phyloP scores from a whole-genome alignment of 2,797 vertebrate genomes.

The Siniperca scherzeri region DNA sequence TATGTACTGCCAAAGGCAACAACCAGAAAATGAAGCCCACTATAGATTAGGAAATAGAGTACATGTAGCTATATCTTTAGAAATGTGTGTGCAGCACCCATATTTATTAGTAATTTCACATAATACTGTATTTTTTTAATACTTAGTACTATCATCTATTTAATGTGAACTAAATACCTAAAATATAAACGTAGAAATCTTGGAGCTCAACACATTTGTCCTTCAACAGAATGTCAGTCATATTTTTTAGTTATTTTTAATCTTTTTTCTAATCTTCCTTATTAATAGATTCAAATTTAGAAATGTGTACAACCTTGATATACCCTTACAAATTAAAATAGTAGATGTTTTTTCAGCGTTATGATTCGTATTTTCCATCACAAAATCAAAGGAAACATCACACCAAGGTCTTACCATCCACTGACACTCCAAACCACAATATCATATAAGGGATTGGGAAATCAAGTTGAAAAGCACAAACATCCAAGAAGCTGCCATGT shows the following conservation, averaged over 20 bases:
- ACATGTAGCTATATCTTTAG: neutral
- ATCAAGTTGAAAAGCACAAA: conserved; percentile 49
- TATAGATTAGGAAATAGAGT: neutral
- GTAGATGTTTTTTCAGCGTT: neutral
- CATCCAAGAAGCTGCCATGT: conserved; percentile 21
- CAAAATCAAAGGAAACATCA: neutral
- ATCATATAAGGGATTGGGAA: neutral
- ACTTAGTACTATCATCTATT: neutral
- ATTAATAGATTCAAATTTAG: neutral
- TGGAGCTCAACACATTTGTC: neutral
- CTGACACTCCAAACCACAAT: neutral
- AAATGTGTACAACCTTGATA: conserved; percentile 8
- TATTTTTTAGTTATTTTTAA: neutral
- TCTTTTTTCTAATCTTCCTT: neutral
- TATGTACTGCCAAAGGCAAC: neutral
- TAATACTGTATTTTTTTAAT: no score
- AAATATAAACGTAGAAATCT: neutral
- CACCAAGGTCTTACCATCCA: neutral
- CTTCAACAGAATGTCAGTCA: neutral
- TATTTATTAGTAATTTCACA: neutral
- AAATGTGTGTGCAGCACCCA: neutral
- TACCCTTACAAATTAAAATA: neutral
- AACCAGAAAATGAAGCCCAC: neutral
- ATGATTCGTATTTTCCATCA: neutral
- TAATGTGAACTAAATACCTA: neutral